Evolutionary conservation across 2,888 invertebrate genomes (phyloP), one percentile per base, ranked within the genome.

Genomic region (Urechis unicinctus): DNA sequence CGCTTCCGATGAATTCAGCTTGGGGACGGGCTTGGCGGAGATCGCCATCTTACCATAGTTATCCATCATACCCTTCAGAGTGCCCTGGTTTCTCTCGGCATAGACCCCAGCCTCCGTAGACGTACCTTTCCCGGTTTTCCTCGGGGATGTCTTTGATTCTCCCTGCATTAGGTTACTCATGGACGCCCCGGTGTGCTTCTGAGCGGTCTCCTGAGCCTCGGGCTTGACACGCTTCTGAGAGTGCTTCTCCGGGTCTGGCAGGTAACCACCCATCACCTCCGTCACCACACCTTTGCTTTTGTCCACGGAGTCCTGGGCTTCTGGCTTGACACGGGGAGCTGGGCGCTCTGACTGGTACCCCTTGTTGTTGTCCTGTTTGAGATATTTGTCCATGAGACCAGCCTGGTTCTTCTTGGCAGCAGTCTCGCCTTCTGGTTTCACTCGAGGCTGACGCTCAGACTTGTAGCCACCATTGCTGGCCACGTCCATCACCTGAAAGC

Each of bases 361-460:
- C 1, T 24, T n/a, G 36, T 57, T 57, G 25, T 25, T 21, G 9
- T 56, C 53, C 31, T 58, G 52, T 13, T 52, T 24, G 36, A 65
- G 52, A 50, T 55, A 62, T 30, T 65, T 61, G 52, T 41, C 54
- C 60, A 65, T 65, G 46, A 59, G 44, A 9, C 60, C 63, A 25
- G 59, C 52, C 24, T 58, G 53, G 51, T 57, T 63, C 53, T 59
- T 65, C 50, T 59, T 50, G 22, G 57, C 60, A 9, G 42, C 50
- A 13, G 50, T 61, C 30, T 52, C 46, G 2, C 62, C 65, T 43
- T 65, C 64, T 1, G 61, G 64, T 42, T 61, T 61, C 26, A 65
- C 52, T n/a, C 59, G 41, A 1, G 58, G 30, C 21, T 53, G 46
- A 3, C 41, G 42, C 21, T n/a, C 9, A 2, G 31, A 24, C 17